Percentiles rank a stretch among this genome's conserved stretches.
Conservation (phyloP, 23 tunicate species). For the Styela clava region DNA sequence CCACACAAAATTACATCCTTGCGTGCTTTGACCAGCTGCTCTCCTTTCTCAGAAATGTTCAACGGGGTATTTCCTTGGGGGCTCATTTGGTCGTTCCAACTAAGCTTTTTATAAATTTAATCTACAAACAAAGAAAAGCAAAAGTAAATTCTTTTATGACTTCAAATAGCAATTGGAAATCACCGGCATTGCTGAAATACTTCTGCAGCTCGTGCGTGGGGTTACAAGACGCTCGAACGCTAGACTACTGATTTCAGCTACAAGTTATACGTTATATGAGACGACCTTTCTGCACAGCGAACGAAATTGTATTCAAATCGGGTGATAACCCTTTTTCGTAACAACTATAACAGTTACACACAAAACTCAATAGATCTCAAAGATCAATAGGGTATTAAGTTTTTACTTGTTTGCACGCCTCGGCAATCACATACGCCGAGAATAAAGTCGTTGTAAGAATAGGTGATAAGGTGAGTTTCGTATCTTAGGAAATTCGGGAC, state of each 20-base stretch:
- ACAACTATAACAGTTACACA: no score
- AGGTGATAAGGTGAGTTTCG: background rate
- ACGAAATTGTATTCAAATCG: background rate
- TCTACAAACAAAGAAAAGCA: background rate
- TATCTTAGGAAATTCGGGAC: background rate
- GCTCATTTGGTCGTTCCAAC: background rate
- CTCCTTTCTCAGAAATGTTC: background rate
- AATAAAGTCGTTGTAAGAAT: background rate
- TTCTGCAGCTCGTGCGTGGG: background rate
- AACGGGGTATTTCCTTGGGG: background rate
- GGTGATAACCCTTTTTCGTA: background rate
- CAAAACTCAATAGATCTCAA: no score
- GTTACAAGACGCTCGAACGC: background rate
- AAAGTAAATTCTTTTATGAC: background rate
- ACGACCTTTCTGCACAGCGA: background rate
- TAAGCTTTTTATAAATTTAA: background rate
- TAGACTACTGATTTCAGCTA: background rate
- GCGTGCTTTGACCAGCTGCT: background rate
- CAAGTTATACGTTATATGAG: background rate
- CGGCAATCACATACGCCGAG: background rate
- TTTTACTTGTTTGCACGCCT: background rate
- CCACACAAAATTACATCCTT: background rate
- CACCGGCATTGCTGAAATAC: background rate
- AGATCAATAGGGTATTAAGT: no score
- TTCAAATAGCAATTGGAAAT: background rate